Base-by-base conservation (phyloP, 2,888 invertebrate species). In the Empis livida region DNA sequence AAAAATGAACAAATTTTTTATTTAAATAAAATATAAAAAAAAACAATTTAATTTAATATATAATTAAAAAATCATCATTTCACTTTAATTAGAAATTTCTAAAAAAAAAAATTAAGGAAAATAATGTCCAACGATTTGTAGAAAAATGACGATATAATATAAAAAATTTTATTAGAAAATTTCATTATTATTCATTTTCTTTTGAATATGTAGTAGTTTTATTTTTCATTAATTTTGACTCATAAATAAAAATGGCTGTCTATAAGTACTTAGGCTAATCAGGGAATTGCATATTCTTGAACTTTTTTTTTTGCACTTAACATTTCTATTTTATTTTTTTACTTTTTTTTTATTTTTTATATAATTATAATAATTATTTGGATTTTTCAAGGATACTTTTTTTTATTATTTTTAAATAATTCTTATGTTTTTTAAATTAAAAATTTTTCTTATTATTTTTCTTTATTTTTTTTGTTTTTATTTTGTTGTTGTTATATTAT, bases 121-220 rank as follows among this genome's bases (percentile, higher is more conserved):
- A 8, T 27, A 9, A 8, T 8, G 23, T 27, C 23, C 8, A 27
- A 27, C 20, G 5, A 20, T 20, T 20, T 27, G 5, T 27, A 8
- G 23, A 27, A 27, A 27, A 9, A 27, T 27, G 9, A 5, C 23
- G 9, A 27, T 8, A 27, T 27, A 27, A 6, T 27, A 51, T 49
- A 53, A 45, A 51, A 48, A 49, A 45, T 44, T 47, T 51, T 45
- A 38, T 48, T 47, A 53, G 47, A 51, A 50, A 52, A 45, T 51
- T 51, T 50, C 9, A 27, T 6, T 27, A 8, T 27, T 8, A 4
- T 27, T 9, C 8, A 8, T 27, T 27, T 27, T 27, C 52, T 38
- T 38, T 50, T 50, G 46, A 46, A 52, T 50, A 43, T 55, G 42
- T 44, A 50, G 35, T 48, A 6, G 9, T 27, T 5, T 20, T 6